A percentile compares a stretch with the other conserved stretches of the same genome.
Evolutionary conservation across 1,140 invertebrate species (phyloP).

Genomic region (Aphis craccivora): DNA sequence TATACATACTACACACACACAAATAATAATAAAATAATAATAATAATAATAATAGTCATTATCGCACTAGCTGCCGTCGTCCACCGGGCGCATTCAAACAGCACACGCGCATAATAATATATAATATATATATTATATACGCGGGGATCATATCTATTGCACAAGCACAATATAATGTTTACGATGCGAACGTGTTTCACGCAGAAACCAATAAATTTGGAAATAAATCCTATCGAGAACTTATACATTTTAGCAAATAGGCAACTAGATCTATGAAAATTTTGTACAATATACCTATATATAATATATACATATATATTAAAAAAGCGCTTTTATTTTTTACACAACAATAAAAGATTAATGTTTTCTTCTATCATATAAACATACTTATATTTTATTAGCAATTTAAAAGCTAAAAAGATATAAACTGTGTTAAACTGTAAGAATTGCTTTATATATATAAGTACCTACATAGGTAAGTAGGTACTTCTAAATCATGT

Average conservation of each 20-base stretch:
- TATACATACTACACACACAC: background rate
- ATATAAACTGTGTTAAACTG: background rate
- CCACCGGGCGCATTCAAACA: background rate
- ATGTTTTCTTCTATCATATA: background rate
- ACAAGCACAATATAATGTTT: background rate
- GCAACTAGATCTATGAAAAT: background rate
- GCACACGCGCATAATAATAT: background rate
- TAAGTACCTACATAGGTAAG: too few species aligned
- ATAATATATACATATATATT: too few species aligned
- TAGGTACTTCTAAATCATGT: background rate
- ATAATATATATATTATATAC: background rate
- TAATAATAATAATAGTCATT: constrained; percentile 29
- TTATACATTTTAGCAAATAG: background rate
- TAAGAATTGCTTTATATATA: background rate
- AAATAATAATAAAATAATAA: constrained; percentile 9
- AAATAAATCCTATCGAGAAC: background rate
- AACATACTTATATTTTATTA: background rate
- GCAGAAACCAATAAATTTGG: background rate
- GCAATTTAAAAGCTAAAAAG: background rate
- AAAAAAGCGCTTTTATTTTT: too few species aligned
- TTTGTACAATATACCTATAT: background rate
- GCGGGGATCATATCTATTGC: background rate
- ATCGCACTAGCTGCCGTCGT: background rate
- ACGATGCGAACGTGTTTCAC: background rate
- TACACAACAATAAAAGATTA: background rate